Conservation (phyloP, 2,888 invertebrate genomes). For the Cosmopolites sordidus region DNA sequence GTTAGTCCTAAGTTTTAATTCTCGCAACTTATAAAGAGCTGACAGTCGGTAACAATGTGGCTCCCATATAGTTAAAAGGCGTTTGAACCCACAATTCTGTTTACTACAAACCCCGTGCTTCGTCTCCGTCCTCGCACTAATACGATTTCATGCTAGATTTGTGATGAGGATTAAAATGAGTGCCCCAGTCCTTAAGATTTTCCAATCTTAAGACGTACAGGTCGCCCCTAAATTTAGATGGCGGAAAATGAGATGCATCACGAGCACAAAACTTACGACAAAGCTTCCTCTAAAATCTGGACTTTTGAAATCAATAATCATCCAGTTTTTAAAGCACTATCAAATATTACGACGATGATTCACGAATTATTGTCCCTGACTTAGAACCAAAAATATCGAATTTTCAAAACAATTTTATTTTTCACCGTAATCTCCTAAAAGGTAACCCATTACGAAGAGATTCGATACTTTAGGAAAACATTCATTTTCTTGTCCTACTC, state of each 20-base stretch:
- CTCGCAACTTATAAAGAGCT: conserved; percentile 53
- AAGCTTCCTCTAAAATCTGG: too few relatives aligned
- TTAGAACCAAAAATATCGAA: too few relatives aligned
- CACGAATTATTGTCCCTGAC: too few relatives aligned
- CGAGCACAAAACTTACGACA: too few relatives aligned
- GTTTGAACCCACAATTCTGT: conserved; percentile 50
- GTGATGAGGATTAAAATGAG: conserved; percentile 55
- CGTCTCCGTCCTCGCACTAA: conserved; percentile 51
- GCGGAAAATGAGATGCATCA: conserved; percentile 1
- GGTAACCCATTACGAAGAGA: too few relatives aligned
- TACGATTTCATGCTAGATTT: conserved; percentile 66
- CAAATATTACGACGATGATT: too few relatives aligned
- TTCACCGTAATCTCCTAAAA: too few relatives aligned
- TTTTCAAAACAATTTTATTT: too few relatives aligned
- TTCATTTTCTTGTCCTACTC: too few relatives aligned
- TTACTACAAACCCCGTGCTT: conserved; percentile 46
- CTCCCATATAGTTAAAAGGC: conserved; percentile 46
- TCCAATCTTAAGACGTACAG: not conserved
- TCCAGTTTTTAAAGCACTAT: too few relatives aligned
- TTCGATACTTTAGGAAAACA: too few relatives aligned
- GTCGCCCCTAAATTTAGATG: not conserved
- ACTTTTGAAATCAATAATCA: too few relatives aligned
- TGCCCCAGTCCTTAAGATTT: not conserved
- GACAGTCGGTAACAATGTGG: conserved; percentile 42
- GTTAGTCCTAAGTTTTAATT: conserved; percentile 63